A percentile compares a stretch with the other conserved stretches of the same genome.
Conservation (phyloP, 2,113 vertebrate genomes). For the Crotalus tigris region DNA sequence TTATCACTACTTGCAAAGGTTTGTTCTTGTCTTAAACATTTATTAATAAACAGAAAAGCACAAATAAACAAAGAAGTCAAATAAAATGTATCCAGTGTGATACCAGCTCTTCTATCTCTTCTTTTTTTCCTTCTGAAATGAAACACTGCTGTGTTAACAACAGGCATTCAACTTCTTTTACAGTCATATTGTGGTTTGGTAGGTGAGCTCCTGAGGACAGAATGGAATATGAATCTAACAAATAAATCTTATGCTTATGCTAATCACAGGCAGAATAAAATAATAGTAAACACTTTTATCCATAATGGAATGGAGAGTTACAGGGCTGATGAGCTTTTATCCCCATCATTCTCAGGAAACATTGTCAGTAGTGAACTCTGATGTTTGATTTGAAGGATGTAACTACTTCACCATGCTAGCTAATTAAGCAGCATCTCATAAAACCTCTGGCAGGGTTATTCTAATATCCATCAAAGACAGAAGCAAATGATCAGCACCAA, state of each 20-base stretch:
- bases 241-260: not conserved
- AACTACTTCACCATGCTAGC: not conserved
- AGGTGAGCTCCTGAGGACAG: not conserved
- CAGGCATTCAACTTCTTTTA: not conserved
- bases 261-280: not conserved
- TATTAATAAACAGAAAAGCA: not conserved
- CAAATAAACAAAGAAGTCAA: not conserved
- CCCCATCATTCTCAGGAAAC: not conserved
- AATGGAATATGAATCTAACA: not conserved
- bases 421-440: constrained; percentile 32
- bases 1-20: not conserved
- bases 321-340: not conserved
- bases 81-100: not conserved
- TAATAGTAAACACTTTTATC: not conserved
- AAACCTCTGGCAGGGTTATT: constrained; percentile 17
- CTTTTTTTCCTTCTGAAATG: not conserved
- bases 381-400: constrained; percentile 14
- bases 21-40: not conserved
- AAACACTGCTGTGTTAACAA: not conserved
- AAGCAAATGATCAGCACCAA: constrained; percentile 15
- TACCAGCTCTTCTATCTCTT: not conserved
- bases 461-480: constrained; percentile 16
- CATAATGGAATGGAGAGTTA: not conserved
- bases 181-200: not conserved
- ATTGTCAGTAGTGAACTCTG: not conserved